A percentile compares a stretch with the other conserved stretches of the same genome.
phyloP scores from a whole-genome alignment of 2,888 invertebrate species.

The Neoitamus cyanurus region DNA sequence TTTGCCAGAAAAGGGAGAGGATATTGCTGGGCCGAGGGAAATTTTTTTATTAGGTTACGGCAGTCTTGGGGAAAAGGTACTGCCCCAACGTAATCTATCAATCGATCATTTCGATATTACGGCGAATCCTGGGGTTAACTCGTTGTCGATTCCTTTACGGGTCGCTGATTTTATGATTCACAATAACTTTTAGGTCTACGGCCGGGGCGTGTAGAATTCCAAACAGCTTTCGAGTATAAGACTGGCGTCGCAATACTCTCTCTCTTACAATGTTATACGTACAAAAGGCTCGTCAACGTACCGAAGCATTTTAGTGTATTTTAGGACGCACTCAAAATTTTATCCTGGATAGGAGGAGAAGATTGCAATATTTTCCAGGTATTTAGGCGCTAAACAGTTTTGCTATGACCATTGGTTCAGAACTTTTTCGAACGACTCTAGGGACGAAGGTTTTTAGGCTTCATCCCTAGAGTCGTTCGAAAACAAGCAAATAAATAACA shows the following conservation, averaged over 20 bases:
- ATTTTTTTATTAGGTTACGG: slow-evolving; percentile 9
- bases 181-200: slow-evolving; percentile 13
- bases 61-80: background rate
- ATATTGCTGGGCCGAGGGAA: slow-evolving; percentile 1
- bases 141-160: slow-evolving; percentile 29
- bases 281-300: background rate
- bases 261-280: background rate
- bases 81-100: slow-evolving; percentile 27
- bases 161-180: slow-evolving; percentile 40
- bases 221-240: background rate
- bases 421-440: no score
- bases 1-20: background rate
- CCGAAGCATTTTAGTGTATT: background rate
- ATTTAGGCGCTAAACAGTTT: no score
- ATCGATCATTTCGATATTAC: slow-evolving; percentile 37
- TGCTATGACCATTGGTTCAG: no score
- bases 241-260: background rate
- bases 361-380: no score
- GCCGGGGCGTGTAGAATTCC: background rate
- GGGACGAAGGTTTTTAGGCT: no score
- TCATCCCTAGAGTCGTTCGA: no score
- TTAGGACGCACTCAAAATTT: background rate
- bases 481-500: no score
- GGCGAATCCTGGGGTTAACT: slow-evolving; percentile 15
- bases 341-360: no score